Evolutionary conservation across 2,797 vertebrate species (phyloP), one percentile per base, ranked within the genome.

Genomic region (Tragopan temminckii): DNA sequence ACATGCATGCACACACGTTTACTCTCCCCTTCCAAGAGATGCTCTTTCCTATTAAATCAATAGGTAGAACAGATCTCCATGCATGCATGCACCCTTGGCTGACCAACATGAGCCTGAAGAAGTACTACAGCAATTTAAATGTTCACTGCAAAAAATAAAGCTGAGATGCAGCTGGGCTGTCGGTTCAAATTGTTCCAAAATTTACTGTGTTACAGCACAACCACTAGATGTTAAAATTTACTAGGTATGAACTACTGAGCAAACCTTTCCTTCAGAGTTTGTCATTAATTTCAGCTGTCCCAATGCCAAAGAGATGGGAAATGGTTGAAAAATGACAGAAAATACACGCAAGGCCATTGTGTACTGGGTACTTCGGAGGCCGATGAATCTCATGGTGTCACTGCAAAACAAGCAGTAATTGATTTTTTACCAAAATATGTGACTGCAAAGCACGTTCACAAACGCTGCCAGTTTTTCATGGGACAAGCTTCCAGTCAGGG

Each of bases 211-310:
- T 91, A 77, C 91, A 92, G 68, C 93, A 95, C 84, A 95, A 97
- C 96, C 95, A 98, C 98, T 98, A 98, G 97, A 98, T 95, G 97
- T 98, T 98, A 98, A 98, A 98, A 98, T 96, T 97, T 96, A 95
- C 77, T 84, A 92, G 93, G 79, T 69, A 95, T 55, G 95, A 98
- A 97, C 96, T 88, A 97, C 96, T 96, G 97, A 98, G 97, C 96
- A 97, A 97, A 97, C 89, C 94, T 97, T 95, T 96, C 96, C 93
- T 85, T 88, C 80, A 95, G 74, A 81, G 98, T 97, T 97, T 95
- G 97, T 97, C 97, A 98, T 98, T 97, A 89, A 98, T 98, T 97
- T 97, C 80, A 77, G 68, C 94, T 94, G 72, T 91, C 97, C 93
- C 80, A 59, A 84, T 64, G 71, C 64, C 66, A 82, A 90, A 42